Evolutionary conservation across 2,888 invertebrate genomes (phyloP), one percentile per base, ranked within the genome.

Genomic region (Linhomoeus sp.): DNA sequence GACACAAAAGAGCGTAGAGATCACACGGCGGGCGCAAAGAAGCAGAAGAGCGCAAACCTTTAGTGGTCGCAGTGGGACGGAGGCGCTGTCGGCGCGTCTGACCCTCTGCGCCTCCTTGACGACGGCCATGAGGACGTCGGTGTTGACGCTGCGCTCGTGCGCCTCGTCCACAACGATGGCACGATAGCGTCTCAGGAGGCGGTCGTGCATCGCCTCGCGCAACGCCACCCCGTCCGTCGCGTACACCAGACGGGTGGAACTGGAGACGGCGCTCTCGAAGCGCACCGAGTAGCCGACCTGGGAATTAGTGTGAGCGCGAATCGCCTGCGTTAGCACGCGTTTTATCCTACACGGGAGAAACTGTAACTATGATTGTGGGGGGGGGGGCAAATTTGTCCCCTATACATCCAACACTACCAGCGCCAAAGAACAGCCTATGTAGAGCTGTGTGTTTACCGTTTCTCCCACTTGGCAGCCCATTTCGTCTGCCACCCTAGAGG

Each of bases 191-290:
- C 20, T 78, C 7, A 94, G 71, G 3, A 92, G 69, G 0, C 90
- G 92, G 62, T 94, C 90, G 0, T 77, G 76, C 74, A 94, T 83
- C 76, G 94, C 83, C 71, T 94, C 92, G 25, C 86, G 72, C 2
- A 97, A 70, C 22, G 97, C 67, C 50, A 92, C 82, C 1, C 94
- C 94, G 69, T 97, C 94, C 0, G 94, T 94, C 78, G 94, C 79
- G 59, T 81, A 94, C 80, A 67, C 66, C 19, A 72, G 60, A 52
- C 58, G 58, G 1, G 72, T 72, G 20, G 51, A 51, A 33, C 56
- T 63, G 29, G 63, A 59, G 12, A 50, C 49, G 24, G 41, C 51
- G 49, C 70, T 66, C 50, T 74, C 73, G 62, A 73, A 73, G 39
- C 74, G 77, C 45, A 92, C 87, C 0, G 80, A 76, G 65, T 87